phyloP scores from a whole-genome alignment of 2,797 vertebrate species.

The Hippoglossus hippoglossus region DNA sequence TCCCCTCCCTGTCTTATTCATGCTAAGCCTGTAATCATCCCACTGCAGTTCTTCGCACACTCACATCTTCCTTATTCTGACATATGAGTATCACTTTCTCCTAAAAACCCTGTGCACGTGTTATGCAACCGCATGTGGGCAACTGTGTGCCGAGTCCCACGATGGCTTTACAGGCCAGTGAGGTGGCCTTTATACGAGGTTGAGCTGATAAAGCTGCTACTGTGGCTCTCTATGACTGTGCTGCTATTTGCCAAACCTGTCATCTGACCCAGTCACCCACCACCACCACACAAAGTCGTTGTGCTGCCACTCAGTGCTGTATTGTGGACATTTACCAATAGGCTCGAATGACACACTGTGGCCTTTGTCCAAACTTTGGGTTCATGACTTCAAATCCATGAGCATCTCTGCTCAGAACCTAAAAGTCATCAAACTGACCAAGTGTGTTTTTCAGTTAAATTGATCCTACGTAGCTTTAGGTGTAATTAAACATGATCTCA shows the following conservation, averaged over 20 bases:
- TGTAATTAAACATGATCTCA: not conserved
- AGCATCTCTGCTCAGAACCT: not conserved
- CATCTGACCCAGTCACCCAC: constrained; percentile 52
- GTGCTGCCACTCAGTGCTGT: constrained; percentile 9
- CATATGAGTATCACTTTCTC: constrained; percentile 13
- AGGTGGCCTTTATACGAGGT: constrained; percentile 15
- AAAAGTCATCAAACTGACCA: not conserved
- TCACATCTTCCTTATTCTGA: constrained; percentile 15
- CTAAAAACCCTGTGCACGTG: constrained; percentile 3
- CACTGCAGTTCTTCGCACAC: not conserved
- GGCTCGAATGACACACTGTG: not conserved
- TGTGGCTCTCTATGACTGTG: constrained; percentile 21
- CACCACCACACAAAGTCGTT: constrained; percentile 4
- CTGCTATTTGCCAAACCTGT: constrained; percentile 48
- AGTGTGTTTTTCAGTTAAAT: not conserved
- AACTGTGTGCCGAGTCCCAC: not conserved
- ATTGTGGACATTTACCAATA: constrained; percentile 36
- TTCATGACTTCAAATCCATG: not conserved
- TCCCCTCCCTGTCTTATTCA: not conserved
- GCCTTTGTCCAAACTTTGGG: not conserved
- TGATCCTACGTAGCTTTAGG: not conserved
- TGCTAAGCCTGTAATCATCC: constrained; percentile 1
- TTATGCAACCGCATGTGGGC: constrained; percentile 23
- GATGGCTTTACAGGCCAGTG: constrained; percentile 1
- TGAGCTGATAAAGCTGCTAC: constrained; percentile 49